Evolutionary conservation across 2,113 vertebrate species (phyloP).

Genomic region (Psettodes erumei): DNA sequence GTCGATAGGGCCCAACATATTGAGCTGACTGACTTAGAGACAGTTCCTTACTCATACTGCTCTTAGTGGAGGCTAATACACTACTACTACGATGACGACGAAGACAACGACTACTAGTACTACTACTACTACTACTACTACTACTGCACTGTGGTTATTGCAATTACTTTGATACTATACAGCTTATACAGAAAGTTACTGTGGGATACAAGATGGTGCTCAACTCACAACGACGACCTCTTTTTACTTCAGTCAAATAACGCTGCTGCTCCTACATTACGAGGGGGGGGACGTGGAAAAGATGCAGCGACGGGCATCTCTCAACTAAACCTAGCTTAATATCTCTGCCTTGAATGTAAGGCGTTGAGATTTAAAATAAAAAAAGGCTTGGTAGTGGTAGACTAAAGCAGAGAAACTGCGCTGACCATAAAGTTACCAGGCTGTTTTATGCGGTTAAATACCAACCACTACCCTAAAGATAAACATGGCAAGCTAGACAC

Average conservation of each 20-base stretch:
- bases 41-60: constrained; percentile 86
- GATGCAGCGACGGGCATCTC: too few relatives aligned
- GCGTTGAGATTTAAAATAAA: not conserved
- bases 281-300: constrained; percentile 15
- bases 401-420: constrained; percentile 29
- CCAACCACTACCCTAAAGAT: constrained; percentile 26
- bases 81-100: too few relatives aligned
- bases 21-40: constrained; percentile 84
- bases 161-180: constrained; percentile 60
- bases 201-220: constrained; percentile 39
- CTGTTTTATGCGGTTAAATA: constrained; percentile 54
- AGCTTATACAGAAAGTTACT: constrained; percentile 42
- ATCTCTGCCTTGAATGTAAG: constrained; percentile 11
- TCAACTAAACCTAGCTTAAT: constrained; percentile 33
- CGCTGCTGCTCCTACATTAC: constrained; percentile 38
- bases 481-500: constrained; percentile 39
- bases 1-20: constrained; percentile 85
- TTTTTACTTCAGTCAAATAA: constrained; percentile 34
- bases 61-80: constrained; percentile 61
- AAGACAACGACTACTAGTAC: constrained; percentile 16
- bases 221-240: constrained; percentile 17
- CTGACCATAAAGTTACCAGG: constrained; percentile 24
- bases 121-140: constrained; percentile 52
- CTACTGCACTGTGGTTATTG: constrained; percentile 62
- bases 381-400: constrained; percentile 17